Evolutionary conservation across 2,888 invertebrate species (phyloP), one percentile per base, ranked within the genome.

Genomic region (Drosophila limbata): DNA sequence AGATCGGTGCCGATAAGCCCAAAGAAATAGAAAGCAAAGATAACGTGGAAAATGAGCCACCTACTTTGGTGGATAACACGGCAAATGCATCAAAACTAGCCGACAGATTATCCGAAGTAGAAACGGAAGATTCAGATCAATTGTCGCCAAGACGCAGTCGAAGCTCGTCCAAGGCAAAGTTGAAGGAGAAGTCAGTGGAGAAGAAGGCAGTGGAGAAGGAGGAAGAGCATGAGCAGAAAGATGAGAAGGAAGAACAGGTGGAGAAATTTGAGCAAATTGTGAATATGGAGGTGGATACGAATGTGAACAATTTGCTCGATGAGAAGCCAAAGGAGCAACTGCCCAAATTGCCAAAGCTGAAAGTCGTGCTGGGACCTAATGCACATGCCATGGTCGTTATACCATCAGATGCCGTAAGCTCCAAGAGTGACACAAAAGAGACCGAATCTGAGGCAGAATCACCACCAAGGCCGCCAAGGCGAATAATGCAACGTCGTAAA

Each of bases 331-430:
- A 11, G 4, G 11, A 55, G 10, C 5, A 28, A 28, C 19, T 19
- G 15, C 64, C 56, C 3, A 83, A 67, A 15, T 5, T 81, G 10
- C 64, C 71, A 1, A 83, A 71, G 37, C 13, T 86, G 1, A 81
- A 86, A 15, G 74, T 81, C 6, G 69, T 82, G 4, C 51, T 81
- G 0, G 61, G 65, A 1, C 75, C 81, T 4, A 78, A 70, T 63
- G 75, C 72, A 1, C 74, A 72, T 17, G 21, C 81, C 1, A 47
- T 69, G 51, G 55, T 84, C 5, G 55, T 81, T 0, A 39, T 50
- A n/a, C 53, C 52, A 1, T 19, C 13, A 2, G 48, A 63, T 47
- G 15, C 9, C 3, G 1, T 37, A 6, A n/a, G 10, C n/a, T 9
- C 25, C 2, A n/a, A 4, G 13, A 37, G 39, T 9, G 13, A 9